These are phyloP conservation scores for Cyanoderma ruficeps DNA, from an alignment of 2,113 vertebrate species.

Conservation along the genomic window DNA sequence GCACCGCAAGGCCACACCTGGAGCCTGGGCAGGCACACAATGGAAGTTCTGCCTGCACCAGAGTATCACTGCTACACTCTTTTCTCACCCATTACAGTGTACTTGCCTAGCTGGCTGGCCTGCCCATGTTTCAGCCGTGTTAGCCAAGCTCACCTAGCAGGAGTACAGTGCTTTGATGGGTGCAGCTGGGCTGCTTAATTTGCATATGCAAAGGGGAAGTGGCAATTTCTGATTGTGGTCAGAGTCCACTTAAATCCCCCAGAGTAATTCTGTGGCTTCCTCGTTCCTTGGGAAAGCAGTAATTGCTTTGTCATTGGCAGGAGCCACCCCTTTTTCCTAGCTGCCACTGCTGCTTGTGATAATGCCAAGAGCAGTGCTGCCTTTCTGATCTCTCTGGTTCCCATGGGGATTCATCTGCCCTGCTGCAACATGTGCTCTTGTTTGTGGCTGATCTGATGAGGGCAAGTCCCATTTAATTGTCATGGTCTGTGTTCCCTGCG, in stretches of 20 bases:
- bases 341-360: not conserved
- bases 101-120: fast-evolving
- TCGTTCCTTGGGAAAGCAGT: not conserved
- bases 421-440: not conserved
- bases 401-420: not conserved
- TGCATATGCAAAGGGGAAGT: slow-evolving; percentile 10
- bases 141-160: not conserved
- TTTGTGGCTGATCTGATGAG: not conserved
- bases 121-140: fast-evolving
- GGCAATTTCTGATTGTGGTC: slow-evolving; percentile 27
- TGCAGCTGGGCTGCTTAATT: not conserved
- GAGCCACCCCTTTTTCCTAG: not conserved
- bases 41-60: not conserved
- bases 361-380: not conserved
- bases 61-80: not conserved
- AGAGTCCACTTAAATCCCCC: slow-evolving; percentile 13
- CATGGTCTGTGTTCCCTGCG: not conserved
- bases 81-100: not conserved
- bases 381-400: not conserved
- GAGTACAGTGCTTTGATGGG: not conserved
- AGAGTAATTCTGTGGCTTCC: slow-evolving; percentile 46
- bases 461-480: not conserved
- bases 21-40: not conserved
- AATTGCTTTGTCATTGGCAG: not conserved
- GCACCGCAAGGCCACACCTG: not conserved